These are phyloP conservation scores for Capreolus pygargus DNA, from an alignment of 2,113 vertebrate genomes.

Conservation along the genomic window DNA sequence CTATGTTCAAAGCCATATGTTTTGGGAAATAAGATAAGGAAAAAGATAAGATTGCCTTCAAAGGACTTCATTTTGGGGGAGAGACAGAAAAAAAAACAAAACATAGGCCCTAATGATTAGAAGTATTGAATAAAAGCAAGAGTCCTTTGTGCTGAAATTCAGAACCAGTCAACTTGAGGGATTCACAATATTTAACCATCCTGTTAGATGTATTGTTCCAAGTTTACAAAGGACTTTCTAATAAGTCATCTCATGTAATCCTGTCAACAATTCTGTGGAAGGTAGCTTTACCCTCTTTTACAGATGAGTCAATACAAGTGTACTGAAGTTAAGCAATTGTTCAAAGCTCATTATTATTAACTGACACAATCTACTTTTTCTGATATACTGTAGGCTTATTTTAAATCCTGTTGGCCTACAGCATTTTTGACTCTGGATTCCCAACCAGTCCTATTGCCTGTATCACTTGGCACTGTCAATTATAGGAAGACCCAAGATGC, in stretches of 20 bases:
- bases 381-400: neutral
- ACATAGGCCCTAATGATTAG: neutral
- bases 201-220: neutral
- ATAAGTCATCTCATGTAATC: neutral
- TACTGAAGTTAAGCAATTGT: rapidly evolving
- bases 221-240: neutral
- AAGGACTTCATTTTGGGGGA: neutral
- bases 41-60: neutral
- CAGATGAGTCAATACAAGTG: neutral
- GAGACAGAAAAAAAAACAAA: neutral
- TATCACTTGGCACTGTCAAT: neutral
- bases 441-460: neutral
- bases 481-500: neutral
- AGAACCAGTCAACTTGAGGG: neutral
- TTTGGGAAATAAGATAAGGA: neutral
- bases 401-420: neutral
- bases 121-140: neutral
- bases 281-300: neutral
- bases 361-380: neutral
- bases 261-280: neutral
- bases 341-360: neutral
- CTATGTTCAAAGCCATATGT: neutral
- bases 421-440: neutral
- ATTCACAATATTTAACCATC: neutral
- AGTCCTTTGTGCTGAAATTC: neutral